These are phyloP conservation scores for Papilio machaon DNA, from an alignment of 1,140 invertebrate species.

Conservation along the genomic window DNA sequence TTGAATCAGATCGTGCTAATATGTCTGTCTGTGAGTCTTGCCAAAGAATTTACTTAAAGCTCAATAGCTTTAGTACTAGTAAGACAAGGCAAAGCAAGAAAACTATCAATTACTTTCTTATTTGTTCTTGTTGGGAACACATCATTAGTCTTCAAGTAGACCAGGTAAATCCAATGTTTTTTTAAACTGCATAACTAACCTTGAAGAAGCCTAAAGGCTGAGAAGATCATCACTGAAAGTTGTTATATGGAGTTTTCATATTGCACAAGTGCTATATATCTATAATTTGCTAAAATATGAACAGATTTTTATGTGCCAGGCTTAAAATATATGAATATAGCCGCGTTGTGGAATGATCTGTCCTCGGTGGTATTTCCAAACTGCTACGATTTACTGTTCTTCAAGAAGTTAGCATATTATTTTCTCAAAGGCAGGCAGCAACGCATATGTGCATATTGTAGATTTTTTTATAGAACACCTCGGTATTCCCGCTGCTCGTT, in stretches of 20 bases:
- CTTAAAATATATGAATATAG: background rate
- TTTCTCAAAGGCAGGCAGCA: no score
- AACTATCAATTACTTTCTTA: background rate
- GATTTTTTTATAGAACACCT: no score
- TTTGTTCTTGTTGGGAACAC: background rate
- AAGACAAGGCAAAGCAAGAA: background rate
- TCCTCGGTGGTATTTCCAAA: no score
- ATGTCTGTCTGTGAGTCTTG: constrained; percentile 15
- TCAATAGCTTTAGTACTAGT: constrained; percentile 16
- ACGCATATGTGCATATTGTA: no score
- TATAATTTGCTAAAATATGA: background rate
- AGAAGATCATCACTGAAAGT: no score
- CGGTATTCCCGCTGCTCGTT: no score
- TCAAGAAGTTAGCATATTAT: no score
- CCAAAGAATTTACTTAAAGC: constrained; percentile 5
- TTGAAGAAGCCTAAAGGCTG: no score
- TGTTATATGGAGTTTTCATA: no score
- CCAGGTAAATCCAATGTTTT: background rate
- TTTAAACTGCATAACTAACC: background rate
- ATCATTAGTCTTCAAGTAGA: background rate
- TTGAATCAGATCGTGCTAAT: constrained; percentile 23
- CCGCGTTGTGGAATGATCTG: no score
- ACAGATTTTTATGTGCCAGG: background rate
- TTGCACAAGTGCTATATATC: background rate
- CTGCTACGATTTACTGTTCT: no score